phyloP scores from a whole-genome alignment of 2,888 invertebrate species.

The Apeira syringaria region DNA sequence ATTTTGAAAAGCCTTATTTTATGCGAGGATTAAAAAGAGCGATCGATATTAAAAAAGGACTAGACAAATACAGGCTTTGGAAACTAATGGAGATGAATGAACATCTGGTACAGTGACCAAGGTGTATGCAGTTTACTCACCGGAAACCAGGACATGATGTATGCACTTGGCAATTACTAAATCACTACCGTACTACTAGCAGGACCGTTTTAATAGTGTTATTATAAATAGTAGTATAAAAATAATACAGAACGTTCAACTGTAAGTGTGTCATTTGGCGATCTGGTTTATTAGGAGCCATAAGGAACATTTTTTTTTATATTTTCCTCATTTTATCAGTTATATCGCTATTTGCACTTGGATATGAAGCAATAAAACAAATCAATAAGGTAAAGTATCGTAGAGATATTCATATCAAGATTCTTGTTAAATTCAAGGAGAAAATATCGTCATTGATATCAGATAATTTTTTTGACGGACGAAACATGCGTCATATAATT shows the following conservation, averaged over 20 bases:
- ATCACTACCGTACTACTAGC: too few species aligned
- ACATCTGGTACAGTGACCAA: not conserved
- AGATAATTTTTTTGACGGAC: too few species aligned
- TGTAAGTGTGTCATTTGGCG: not conserved
- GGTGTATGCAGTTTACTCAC: conserved; percentile 2
- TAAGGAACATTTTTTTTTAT: not conserved
- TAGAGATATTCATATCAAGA: conserved; percentile 2
- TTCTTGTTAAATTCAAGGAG: not conserved
- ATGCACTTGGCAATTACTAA: too few species aligned
- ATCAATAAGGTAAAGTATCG: not conserved
- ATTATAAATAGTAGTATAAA: too few species aligned
- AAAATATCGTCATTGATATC: too few species aligned
- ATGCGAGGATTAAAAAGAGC: conserved; percentile 19
- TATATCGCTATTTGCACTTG: conserved; percentile 3
- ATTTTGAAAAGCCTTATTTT: conserved; percentile 27
- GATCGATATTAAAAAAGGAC: conserved; percentile 17
- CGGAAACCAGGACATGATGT: conserved; percentile 1
- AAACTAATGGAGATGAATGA: conserved; percentile 14
- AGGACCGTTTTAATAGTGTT: too few species aligned
- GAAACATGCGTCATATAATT: too few species aligned
- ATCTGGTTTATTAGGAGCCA: not conserved
- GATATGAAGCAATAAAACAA: conserved; percentile 1
- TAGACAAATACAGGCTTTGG: conserved; percentile 8
- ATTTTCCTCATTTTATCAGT: conserved; percentile 9
- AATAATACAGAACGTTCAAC: not conserved